A percentile compares a stretch with the other conserved stretches of the same genome.
Conservation (phyloP, 2,888 invertebrate species). For the Lumbricus terrestris region DNA sequence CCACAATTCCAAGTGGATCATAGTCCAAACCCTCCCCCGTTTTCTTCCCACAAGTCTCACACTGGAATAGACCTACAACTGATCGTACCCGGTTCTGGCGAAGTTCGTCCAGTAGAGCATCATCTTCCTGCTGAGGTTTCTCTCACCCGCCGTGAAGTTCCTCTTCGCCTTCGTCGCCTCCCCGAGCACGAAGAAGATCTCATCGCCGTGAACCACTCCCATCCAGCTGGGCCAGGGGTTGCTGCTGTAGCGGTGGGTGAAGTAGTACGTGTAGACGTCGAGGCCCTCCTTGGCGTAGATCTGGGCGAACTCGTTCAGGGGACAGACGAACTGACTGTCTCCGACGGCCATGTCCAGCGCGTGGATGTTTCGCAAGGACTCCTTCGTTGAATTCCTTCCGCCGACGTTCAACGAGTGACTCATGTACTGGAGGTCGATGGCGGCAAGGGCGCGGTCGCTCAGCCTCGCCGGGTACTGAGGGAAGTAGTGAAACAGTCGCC, state of each 20-base stretch:
- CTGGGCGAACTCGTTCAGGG: constrained; percentile 88
- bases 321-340: constrained; percentile 91
- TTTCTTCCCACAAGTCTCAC: too few species aligned
- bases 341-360: constrained; percentile 89
- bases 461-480: constrained; percentile 61
- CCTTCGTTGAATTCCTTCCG: neutral
- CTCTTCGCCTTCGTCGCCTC: constrained; percentile 80
- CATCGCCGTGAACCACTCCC: constrained; percentile 91
- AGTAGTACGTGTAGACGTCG: constrained; percentile 85
- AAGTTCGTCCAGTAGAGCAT: constrained; percentile 72
- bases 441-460: constrained; percentile 66
- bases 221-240: constrained; percentile 94
- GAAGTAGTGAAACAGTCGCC: constrained; percentile 76
- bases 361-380: constrained; percentile 65
- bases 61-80: too few species aligned
- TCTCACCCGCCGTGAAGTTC: constrained; percentile 79
- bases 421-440: neutral
- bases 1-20: too few species aligned
- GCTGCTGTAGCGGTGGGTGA: constrained; percentile 74
- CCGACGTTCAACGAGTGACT: neutral
- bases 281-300: constrained; percentile 84
- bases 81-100: constrained; percentile 44
- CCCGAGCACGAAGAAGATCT: constrained; percentile 87
- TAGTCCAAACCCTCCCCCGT: too few species aligned
- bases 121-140: constrained; percentile 78